These are phyloP conservation scores for Sternotherus odoratus DNA, from an alignment of 2,797 vertebrate species.

Conservation along the genomic window DNA sequence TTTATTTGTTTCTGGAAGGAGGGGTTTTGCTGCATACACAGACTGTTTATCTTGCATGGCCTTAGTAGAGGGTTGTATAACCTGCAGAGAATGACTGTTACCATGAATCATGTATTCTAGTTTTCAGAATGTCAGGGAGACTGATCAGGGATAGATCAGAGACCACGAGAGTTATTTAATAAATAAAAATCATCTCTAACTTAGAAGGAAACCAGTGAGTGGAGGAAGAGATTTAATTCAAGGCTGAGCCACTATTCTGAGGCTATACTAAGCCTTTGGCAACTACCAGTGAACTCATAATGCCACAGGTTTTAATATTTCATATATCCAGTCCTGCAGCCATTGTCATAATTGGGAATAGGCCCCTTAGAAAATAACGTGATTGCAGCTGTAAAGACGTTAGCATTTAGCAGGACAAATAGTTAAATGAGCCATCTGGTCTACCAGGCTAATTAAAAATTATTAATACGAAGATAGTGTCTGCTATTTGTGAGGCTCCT, in stretches of 20 bases:
- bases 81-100: fast-evolving
- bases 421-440: neutral
- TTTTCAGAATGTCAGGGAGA: neutral
- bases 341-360: neutral
- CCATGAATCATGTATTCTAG: neutral
- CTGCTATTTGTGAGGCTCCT: neutral
- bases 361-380: neutral
- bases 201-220: neutral
- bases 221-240: neutral
- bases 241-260: neutral
- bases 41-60: neutral
- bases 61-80: neutral
- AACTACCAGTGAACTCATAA: neutral
- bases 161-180: neutral
- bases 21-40: neutral
- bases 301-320: neutral
- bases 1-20: neutral
- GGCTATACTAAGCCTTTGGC: neutral
- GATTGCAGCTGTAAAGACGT: neutral
- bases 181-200: neutral
- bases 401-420: neutral
- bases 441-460: neutral
- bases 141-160: neutral
- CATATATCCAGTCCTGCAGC: neutral
- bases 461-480: neutral